phyloP scores from a whole-genome alignment of 1,140 invertebrate genomes.

The Drosophila saltans region DNA sequence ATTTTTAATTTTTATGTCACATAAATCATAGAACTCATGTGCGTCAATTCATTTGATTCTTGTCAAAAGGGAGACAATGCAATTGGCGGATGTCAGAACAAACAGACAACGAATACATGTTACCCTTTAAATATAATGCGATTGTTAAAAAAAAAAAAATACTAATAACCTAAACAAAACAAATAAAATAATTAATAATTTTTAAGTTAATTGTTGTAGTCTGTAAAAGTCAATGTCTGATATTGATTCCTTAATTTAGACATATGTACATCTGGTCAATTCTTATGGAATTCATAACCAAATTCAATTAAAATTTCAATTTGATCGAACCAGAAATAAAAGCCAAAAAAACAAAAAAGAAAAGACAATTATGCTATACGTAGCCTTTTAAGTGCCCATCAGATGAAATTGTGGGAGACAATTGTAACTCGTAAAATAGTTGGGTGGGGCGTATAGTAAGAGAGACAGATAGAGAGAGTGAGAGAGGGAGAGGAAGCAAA shows the following conservation, averaged over 20 bases:
- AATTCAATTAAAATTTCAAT: slow-evolving; percentile 76
- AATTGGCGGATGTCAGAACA: background rate
- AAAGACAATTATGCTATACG: slow-evolving; percentile 55
- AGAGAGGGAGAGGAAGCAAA: background rate
- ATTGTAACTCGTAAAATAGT: slow-evolving; percentile 38
- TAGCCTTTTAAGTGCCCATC: slow-evolving; percentile 54
- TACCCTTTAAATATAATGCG: background rate
- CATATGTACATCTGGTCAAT: background rate
- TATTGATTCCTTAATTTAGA: background rate
- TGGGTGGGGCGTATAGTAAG: background rate
- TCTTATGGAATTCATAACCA: slow-evolving; percentile 9
- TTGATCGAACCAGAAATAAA: slow-evolving; percentile 15
- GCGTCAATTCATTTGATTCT: slow-evolving; percentile 8
- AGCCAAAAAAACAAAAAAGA: background rate
- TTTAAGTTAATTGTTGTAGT: too few species aligned
- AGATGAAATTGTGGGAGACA: slow-evolving; percentile 41
- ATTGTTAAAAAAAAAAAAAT: too few species aligned
- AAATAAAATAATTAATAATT: too few species aligned
- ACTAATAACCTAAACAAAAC: too few species aligned
- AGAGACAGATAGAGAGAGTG: background rate
- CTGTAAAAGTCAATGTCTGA: background rate
- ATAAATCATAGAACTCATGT: slow-evolving; percentile 25
- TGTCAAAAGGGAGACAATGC: slow-evolving; percentile 25
- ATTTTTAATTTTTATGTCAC: slow-evolving; percentile 69
- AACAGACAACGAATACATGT: background rate